Base-by-base conservation (phyloP, 2,888 invertebrate species). In the Himalopsyche japonica region DNA sequence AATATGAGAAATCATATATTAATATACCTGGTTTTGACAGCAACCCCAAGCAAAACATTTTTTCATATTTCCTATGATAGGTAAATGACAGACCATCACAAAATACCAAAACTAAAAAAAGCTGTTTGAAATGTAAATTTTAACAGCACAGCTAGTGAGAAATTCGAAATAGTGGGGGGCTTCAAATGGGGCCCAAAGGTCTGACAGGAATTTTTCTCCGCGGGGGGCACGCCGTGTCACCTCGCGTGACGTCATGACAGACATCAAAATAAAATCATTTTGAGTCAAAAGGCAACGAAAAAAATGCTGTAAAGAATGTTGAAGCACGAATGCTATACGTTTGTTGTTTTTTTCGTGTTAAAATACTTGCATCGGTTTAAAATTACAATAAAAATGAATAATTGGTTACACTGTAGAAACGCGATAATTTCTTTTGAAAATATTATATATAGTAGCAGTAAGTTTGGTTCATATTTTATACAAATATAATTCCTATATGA, bases 221-320 rank as follows among this genome's bases (percentile, higher is more conserved):
- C 85, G 76, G 85, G 85, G 85, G 83, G 81, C 80, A 27, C 79
- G 64, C 43, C 77, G 80, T 80, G 85, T 85, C 85, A 85, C 83
- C 81, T 76, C 82, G 76, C 82, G 80, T 82, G 84, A 86, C 84
- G 84, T 86, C 86, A 84, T 84, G 86, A 86, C 84, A 86, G 86
- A 84, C 82, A 80, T 82, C 79, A 57, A 79, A 82, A 82, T 82
- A 49, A 82, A 77, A 79, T 70, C 70, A 70, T 70, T 70, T 70
- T 15, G 70, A 70, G 30, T 70, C 70, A 15, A 70, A 70, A 70
- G 8, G 70, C 30, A 70, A 70, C 30, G 70, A 27, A 70, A 70
- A 70, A 70, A 70, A 70, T 20, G 70, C 15, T 70, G 30, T 70
- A 70, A 70, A 70, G 70, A 70, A 70, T 70, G 70, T 70, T 30